These are phyloP conservation scores for Hemibagrus guttatus DNA, from an alignment of 2,797 vertebrate species.

Conservation along the genomic window DNA sequence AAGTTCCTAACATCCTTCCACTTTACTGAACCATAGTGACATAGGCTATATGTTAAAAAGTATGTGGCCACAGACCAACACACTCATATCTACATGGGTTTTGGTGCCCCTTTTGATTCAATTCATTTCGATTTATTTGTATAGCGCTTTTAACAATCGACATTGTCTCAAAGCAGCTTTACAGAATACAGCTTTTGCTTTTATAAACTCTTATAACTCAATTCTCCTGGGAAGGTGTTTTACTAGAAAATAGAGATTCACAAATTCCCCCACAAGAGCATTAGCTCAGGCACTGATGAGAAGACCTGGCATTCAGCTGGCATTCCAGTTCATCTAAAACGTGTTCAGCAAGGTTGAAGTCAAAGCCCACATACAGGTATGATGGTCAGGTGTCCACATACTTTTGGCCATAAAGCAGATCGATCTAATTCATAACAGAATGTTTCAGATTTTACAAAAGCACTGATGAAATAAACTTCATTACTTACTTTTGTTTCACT, in stretches of 20 bases:
- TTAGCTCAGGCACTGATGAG: background rate
- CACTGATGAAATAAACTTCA: background rate
- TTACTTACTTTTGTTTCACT: constrained; percentile 33
- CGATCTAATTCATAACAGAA: background rate
- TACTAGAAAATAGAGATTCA: background rate
- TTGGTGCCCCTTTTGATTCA: background rate
- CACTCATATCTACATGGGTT: background rate
- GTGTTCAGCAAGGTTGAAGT: background rate
- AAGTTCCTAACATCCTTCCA: background rate
- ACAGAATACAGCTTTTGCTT: no score
- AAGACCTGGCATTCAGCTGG: background rate
- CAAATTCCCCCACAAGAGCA: background rate
- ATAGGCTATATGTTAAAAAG: background rate
- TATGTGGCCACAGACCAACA: background rate
- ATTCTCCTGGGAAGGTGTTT: background rate
- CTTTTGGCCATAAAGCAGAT: background rate
- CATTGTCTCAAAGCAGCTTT: no score
- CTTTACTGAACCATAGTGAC: background rate
- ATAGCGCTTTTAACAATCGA: no score
- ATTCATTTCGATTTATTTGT: no score
- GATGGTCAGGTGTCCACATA: background rate
- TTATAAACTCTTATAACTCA: background rate
- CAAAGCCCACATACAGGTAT: background rate
- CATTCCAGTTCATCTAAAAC: background rate
- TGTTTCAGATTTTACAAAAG: background rate